A percentile compares a stretch with the other conserved stretches of the same genome.
Evolutionary conservation across 2,113 vertebrate genomes (phyloP).

Genomic region (Climacteris rufus): DNA sequence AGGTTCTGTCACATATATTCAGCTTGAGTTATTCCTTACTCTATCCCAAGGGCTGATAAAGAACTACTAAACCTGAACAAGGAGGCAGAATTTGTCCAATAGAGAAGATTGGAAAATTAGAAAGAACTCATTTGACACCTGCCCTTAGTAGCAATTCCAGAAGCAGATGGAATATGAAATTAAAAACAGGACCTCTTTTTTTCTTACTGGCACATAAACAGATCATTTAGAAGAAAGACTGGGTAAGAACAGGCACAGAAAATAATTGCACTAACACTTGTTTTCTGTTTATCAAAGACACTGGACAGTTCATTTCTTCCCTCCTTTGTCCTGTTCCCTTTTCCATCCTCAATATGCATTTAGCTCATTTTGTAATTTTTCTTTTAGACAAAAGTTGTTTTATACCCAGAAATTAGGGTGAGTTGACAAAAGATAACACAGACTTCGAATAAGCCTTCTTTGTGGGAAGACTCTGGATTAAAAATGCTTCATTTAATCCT

Average conservation of each 20-base stretch:
- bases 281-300: background rate
- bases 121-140: conserved; percentile 48
- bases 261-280: background rate
- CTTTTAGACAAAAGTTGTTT: background rate
- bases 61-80: background rate
- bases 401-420: background rate
- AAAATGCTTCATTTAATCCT: conserved; percentile 65
- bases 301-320: background rate
- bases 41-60: background rate
- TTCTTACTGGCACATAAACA: conserved; percentile 4
- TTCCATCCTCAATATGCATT: background rate
- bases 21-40: background rate
- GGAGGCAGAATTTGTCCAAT: conserved; percentile 19
- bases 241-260: background rate
- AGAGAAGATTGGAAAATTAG: conserved; percentile 38
- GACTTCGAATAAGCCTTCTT: conserved; percentile 52
- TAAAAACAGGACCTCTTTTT: background rate
- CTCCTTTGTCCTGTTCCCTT: background rate
- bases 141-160: conserved; percentile 36
- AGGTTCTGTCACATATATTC: background rate
- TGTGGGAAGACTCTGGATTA: conserved; percentile 42
- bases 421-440: conserved; percentile 4
- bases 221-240: conserved; percentile 6
- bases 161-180: conserved; percentile 62
- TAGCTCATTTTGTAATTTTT: background rate